Evolutionary conservation across 2,888 invertebrate genomes (phyloP).

Genomic region (Ichneumoninae sp.): DNA sequence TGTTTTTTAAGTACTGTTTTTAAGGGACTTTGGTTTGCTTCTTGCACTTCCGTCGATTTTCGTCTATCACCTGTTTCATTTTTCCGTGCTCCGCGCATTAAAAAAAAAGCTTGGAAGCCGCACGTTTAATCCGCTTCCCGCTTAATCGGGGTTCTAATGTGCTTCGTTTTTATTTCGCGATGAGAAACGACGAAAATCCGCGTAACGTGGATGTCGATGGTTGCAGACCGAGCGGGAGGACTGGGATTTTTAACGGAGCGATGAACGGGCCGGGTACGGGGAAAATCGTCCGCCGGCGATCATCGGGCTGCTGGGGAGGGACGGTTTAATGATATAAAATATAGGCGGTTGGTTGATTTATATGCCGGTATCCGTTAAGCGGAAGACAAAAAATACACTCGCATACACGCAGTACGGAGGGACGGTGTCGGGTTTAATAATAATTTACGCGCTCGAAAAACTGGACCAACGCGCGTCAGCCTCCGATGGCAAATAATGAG

Average conservation of each 20-base stretch:
- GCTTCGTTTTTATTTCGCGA: not conserved
- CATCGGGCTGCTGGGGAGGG: not conserved
- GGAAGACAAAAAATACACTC: slow-evolving; percentile 23
- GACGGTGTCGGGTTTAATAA: slow-evolving; percentile 39
- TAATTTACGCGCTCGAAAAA: slow-evolving; percentile 49
- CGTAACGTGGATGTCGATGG: slow-evolving; percentile 7
- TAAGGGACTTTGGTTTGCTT: no score
- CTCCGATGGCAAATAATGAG: slow-evolving; percentile 54
- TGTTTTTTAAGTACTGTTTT: not conserved
- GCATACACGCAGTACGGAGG: slow-evolving; percentile 2
- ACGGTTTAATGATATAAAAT: slow-evolving; percentile 24
- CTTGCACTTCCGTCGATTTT: no score
- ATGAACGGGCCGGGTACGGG: not conserved
- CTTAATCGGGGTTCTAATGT: no score
- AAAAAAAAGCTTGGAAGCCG: no score
- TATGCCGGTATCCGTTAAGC: not conserved
- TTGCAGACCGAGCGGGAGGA: not conserved
- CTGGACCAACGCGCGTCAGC: slow-evolving; percentile 52
- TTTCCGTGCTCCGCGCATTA: no score
- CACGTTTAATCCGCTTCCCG: no score
- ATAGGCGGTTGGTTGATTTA: slow-evolving; percentile 36
- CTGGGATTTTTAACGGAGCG: slow-evolving; percentile 20
- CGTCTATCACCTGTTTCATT: no score
- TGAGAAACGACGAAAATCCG: not conserved
- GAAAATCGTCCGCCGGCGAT: not conserved